Conservation (phyloP, 2,113 vertebrate species). For the Pelmatolapia mariae region DNA sequence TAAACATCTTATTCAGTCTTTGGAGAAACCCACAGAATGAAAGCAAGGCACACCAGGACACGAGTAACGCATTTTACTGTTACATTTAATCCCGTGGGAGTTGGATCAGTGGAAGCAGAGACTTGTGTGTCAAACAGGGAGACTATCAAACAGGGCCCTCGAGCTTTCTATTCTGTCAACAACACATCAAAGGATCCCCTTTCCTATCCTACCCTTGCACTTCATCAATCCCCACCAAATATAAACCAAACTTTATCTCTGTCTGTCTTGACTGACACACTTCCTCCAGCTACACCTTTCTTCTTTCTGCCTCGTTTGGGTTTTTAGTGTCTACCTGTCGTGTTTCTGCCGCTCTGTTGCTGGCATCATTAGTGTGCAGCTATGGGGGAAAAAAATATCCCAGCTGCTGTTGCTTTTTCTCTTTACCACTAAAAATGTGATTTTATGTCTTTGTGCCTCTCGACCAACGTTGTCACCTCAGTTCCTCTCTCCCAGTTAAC, state of each 20-base stretch:
- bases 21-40: not conserved
- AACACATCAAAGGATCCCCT: slow-evolving; percentile 31
- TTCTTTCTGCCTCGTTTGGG: not conserved
- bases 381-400: not conserved
- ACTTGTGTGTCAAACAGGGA: slow-evolving; percentile 6
- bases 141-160: slow-evolving; percentile 15
- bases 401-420: not conserved
- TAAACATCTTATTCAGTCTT: slow-evolving; percentile 2
- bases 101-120: not conserved
- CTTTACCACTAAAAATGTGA: not conserved
- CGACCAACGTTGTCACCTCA: not conserved
- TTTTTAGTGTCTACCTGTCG: not conserved
- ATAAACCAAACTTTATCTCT: slow-evolving; percentile 11
- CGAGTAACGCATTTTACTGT: not conserved
- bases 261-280: not conserved
- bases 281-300: not conserved
- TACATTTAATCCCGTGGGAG: slow-evolving; percentile 31
- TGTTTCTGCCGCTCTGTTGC: not conserved
- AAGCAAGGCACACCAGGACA: slow-evolving; percentile 17
- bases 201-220: not conserved
- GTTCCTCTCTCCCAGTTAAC: not conserved
- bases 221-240: slow-evolving; percentile 11
- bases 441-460: not conserved
- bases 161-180: slow-evolving; percentile 18
- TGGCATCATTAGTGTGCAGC: not conserved